phyloP scores from a whole-genome alignment of 2,113 vertebrate genomes.

The Embiotoca jacksoni region DNA sequence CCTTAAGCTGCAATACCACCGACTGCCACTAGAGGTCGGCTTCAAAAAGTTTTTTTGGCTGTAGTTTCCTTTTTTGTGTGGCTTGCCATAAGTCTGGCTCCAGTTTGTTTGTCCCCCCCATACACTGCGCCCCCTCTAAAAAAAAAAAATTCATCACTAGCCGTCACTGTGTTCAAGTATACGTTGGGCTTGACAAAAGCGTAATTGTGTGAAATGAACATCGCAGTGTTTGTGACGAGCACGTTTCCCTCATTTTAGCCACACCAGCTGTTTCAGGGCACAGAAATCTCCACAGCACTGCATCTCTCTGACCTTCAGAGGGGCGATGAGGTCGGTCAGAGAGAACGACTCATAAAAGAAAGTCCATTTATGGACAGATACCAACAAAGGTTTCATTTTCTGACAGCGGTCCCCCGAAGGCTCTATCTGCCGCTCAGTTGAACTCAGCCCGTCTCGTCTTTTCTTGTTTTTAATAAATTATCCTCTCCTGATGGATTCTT shows the following conservation, averaged over 20 bases:
- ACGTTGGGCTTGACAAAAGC: slow-evolving; percentile 34
- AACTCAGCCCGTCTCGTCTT: slow-evolving; percentile 32
- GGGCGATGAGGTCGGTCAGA: slow-evolving; percentile 40
- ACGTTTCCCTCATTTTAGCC: slow-evolving; percentile 27
- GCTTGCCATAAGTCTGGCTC: too few relatives aligned
- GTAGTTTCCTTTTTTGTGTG: too few relatives aligned
- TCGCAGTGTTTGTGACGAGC: neutral
- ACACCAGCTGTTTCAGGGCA: slow-evolving; percentile 52
- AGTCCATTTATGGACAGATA: slow-evolving; percentile 46
- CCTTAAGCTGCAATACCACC: too few relatives aligned
- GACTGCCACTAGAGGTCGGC: too few relatives aligned
- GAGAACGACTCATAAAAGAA: slow-evolving; percentile 38
- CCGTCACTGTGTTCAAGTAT: too few relatives aligned
- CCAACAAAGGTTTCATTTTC: slow-evolving; percentile 72
- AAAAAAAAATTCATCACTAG: too few relatives aligned
- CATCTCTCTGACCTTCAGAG: slow-evolving; percentile 54
- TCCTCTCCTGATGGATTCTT: slow-evolving; percentile 50
- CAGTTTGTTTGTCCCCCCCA: too few relatives aligned
- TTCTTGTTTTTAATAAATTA: slow-evolving; percentile 69
- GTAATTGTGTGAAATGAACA: slow-evolving; percentile 35
- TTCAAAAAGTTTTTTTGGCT: too few relatives aligned
- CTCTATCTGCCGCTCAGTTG: slow-evolving; percentile 40
- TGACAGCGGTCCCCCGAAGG: slow-evolving; percentile 34
- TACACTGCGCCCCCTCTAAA: too few relatives aligned
- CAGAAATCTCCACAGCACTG: slow-evolving; percentile 36